Evolutionary conservation across 2,797 vertebrate species (phyloP).

Genomic region (Rhinatrema bivittatum): DNA sequence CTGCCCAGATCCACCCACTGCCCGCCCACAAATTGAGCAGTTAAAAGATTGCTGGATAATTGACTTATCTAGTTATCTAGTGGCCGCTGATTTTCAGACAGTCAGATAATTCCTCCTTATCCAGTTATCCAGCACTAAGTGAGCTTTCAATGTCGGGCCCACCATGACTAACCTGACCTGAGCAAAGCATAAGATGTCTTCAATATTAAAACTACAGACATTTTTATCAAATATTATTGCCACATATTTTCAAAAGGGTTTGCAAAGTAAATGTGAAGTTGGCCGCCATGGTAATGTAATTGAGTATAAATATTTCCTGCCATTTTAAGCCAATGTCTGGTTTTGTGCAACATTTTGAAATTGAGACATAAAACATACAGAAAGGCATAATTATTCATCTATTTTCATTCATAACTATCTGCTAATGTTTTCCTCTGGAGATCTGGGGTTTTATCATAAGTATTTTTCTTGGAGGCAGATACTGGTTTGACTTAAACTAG

Average conservation of each 20-base stretch:
- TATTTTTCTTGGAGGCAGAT: conserved; percentile 53
- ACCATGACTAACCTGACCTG: conserved; percentile 46
- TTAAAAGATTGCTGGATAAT: too few species aligned
- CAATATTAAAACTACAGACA: conserved; percentile 41
- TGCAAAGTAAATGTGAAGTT: conserved; percentile 56
- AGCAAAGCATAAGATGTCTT: conserved; percentile 50
- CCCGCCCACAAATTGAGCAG: too few species aligned
- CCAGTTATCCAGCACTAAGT: too few species aligned
- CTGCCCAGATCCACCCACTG: too few species aligned
- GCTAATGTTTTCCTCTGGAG: conserved; percentile 51
- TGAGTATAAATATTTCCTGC: conserved; percentile 58
- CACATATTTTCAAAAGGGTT: conserved; percentile 38
- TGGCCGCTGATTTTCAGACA: too few species aligned
- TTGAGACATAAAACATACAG: conserved; percentile 47
- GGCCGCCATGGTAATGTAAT: conserved; percentile 49
- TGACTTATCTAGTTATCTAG: too few species aligned
- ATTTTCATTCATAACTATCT: conserved; percentile 51
- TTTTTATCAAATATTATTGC: conserved; percentile 65
- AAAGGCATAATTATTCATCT: conserved; percentile 55
- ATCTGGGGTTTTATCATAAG: conserved; percentile 46
- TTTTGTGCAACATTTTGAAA: conserved; percentile 53
- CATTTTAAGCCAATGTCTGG: conserved; percentile 59
- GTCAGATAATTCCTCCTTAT: too few species aligned
- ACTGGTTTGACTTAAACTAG: conserved; percentile 41
- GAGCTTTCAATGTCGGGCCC: too few species aligned